Evolutionary conservation across 2,888 invertebrate species (phyloP).

Genomic region (Choristoneura rosaceana): DNA sequence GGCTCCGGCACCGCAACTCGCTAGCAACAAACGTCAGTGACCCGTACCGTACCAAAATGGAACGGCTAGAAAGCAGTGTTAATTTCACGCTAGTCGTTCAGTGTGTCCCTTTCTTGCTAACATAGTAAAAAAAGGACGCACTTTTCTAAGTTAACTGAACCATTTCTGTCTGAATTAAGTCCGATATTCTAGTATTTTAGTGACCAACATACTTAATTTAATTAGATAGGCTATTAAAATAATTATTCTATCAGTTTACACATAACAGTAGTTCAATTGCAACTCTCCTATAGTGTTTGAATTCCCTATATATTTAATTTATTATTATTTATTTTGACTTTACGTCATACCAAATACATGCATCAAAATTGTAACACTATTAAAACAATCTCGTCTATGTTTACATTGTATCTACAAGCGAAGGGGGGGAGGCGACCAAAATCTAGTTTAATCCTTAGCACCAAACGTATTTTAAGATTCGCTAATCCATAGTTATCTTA

Average conservation of each 20-base stretch:
- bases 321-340: constrained; percentile 16
- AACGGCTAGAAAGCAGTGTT: not conserved
- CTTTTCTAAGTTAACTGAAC: not conserved
- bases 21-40: not conserved
- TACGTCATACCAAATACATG: constrained; percentile 35
- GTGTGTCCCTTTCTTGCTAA: not conserved
- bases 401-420: constrained; percentile 5
- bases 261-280: constrained; percentile 24
- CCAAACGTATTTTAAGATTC: not conserved
- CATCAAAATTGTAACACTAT: constrained; percentile 15
- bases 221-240: not conserved
- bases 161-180: not conserved
- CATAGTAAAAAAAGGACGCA: not conserved
- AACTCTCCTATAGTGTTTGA: constrained; percentile 28
- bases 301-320: constrained; percentile 27
- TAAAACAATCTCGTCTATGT: constrained; percentile 1
- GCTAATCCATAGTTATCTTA: not conserved
- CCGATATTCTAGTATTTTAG: not conserved
- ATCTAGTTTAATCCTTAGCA: not conserved
- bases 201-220: not conserved
- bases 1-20: not conserved
- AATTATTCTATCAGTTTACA: constrained; percentile 15
- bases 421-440: not conserved
- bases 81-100: not conserved
- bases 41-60: no score